A percentile compares a stretch with the other conserved stretches of the same genome.
These are phyloP conservation scores for Clunio marinus DNA, from an alignment of 2,888 invertebrate genomes.

Conservation along the genomic window DNA sequence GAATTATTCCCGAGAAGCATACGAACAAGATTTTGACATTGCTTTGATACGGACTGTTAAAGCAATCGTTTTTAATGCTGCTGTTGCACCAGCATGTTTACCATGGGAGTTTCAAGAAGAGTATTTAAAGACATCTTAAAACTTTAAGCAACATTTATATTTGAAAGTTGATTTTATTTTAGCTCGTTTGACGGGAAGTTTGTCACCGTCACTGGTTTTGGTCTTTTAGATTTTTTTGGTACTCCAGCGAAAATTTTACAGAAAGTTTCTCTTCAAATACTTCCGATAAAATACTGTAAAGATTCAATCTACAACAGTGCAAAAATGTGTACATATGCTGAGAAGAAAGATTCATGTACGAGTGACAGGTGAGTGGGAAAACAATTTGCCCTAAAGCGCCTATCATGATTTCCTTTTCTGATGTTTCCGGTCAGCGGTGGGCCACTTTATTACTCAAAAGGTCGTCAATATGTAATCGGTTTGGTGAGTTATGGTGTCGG, in stretches of 20 bases:
- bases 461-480: constrained; percentile 53
- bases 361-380: constrained; percentile 43
- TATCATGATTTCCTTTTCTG: not conserved
- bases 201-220: constrained; percentile 55
- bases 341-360: constrained; percentile 55
- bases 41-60: constrained; percentile 38
- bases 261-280: constrained; percentile 51
- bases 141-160: not conserved
- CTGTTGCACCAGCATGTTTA: constrained; percentile 41
- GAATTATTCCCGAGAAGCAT: not conserved
- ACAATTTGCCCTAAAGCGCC: not conserved
- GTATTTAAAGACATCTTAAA: constrained; percentile 7
- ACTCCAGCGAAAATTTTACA: constrained; percentile 53
- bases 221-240: constrained; percentile 55
- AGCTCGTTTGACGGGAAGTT: constrained; percentile 40
- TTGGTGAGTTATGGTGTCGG: constrained; percentile 56
- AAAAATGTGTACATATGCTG: constrained; percentile 53
- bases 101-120: constrained; percentile 37
- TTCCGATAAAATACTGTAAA: not conserved
- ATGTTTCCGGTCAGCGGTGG: too few relatives aligned
- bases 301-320: constrained; percentile 43
- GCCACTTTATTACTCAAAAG: constrained; percentile 36
- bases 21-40: constrained; percentile 40
- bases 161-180: not conserved
- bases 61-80: constrained; percentile 38